Evolutionary conservation across 2,888 invertebrate genomes (phyloP).

Genomic region (Noctua fimbriata): DNA sequence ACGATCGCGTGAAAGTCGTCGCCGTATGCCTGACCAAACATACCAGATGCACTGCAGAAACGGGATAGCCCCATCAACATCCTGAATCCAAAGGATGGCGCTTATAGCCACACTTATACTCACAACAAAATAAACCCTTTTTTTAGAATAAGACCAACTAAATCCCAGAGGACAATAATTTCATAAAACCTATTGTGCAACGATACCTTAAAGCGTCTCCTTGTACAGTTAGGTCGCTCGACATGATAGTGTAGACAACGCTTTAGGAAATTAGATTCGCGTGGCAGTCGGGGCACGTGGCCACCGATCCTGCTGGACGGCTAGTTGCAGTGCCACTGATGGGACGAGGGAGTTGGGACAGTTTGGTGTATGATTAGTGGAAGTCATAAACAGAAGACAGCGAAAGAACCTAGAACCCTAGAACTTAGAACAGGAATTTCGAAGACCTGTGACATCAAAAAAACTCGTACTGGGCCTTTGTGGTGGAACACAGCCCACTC

Average conservation of each 20-base stretch:
- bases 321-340: slow-evolving; percentile 62
- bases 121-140: background rate
- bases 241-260: slow-evolving; percentile 81
- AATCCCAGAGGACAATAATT: slow-evolving; percentile 52
- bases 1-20: no score
- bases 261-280: slow-evolving; percentile 85
- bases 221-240: slow-evolving; percentile 56
- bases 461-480: no score
- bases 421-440: background rate
- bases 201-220: slow-evolving; percentile 49
- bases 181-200: slow-evolving; percentile 51
- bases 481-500: background rate
- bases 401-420: no score
- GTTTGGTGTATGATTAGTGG: slow-evolving; percentile 7
- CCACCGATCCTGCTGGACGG: slow-evolving; percentile 73
- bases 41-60: no score
- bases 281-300: slow-evolving; percentile 83
- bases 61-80: no score
- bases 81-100: no score
- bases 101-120: background rate
- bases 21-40: no score
- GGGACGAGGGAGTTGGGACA: slow-evolving; percentile 14
- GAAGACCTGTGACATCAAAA: background rate
- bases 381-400: background rate
- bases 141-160: slow-evolving; percentile 26